Percentiles rank a stretch among this genome's conserved stretches.
phyloP scores from a whole-genome alignment of 2,797 vertebrate genomes.

The Periophthalmus magnuspinnatus region DNA sequence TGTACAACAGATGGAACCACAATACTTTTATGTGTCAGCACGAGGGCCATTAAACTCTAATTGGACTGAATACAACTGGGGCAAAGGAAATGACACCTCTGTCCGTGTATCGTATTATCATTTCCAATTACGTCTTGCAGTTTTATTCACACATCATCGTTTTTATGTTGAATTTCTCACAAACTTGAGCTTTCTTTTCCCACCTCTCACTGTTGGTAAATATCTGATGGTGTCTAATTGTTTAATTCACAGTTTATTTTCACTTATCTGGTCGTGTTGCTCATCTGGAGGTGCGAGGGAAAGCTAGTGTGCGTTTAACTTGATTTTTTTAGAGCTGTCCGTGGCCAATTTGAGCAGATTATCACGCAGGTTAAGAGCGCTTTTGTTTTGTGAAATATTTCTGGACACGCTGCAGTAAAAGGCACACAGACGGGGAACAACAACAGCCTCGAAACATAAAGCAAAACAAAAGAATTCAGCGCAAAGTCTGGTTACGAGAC shows the following conservation, averaged over 20 bases:
- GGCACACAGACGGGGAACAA: not conserved
- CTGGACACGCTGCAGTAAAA: too few relatives aligned
- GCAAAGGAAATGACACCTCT: not conserved
- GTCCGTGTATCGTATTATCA: not conserved
- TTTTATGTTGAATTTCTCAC: not conserved
- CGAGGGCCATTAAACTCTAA: not conserved
- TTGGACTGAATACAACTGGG: not conserved
- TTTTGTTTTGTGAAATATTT: too few relatives aligned
- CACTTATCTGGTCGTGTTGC: not conserved
- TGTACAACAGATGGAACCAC: not conserved
- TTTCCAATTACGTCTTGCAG: not conserved
- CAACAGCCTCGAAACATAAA: not conserved
- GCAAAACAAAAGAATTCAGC: too few relatives aligned
- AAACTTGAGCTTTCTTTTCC: not conserved
- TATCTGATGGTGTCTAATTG: not conserved
- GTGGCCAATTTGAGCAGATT: too few relatives aligned
- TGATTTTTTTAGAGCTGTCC: too few relatives aligned
- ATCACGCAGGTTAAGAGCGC: too few relatives aligned
- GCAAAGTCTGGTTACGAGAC: too few relatives aligned
- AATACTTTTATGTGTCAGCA: not conserved
- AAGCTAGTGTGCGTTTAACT: too few relatives aligned
- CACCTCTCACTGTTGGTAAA: not conserved
- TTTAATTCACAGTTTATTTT: not conserved
- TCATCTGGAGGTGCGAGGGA: too few relatives aligned
- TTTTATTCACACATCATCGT: not conserved